phyloP scores from a whole-genome alignment of 2,113 vertebrate species.

The Machaerirhynchus nigripectus region DNA sequence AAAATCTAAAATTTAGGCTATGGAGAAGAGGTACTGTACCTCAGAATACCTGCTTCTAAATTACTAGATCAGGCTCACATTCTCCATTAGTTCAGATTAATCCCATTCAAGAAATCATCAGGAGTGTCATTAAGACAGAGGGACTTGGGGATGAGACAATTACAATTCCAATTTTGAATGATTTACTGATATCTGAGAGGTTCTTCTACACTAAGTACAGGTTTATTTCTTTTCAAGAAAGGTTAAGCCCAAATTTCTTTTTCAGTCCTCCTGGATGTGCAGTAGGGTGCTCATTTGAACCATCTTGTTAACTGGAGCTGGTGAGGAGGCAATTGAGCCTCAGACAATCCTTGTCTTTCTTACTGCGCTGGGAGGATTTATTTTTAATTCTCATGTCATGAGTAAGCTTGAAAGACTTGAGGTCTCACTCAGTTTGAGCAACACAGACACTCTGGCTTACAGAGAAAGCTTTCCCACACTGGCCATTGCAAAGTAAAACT shows the following conservation, averaged over 20 bases:
- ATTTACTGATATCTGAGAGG: not conserved
- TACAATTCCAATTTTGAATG: not conserved
- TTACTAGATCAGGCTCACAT: not conserved
- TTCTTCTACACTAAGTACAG: not conserved
- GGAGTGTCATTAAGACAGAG: not conserved
- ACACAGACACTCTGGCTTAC: not conserved
- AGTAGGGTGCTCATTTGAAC: not conserved
- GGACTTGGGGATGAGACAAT: not conserved
- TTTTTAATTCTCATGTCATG: not conserved
- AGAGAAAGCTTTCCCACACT: not conserved
- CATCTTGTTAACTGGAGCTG: not conserved
- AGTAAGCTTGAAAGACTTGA: not conserved
- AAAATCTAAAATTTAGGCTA: not conserved
- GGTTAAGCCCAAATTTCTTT: not conserved
- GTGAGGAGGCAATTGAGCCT: not conserved
- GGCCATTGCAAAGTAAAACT: not conserved
- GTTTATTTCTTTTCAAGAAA: not conserved
- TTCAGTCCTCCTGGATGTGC: not conserved
- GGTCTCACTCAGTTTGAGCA: not conserved
- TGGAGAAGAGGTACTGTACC: not conserved
- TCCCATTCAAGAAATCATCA: not conserved
- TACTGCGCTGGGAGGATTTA: not conserved
- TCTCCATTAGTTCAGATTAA: not conserved
- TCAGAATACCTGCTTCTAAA: not conserved
- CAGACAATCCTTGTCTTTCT: not conserved